Evolutionary conservation across 1,140 invertebrate genomes (phyloP).

Genomic region (Brachionus manjavacas): DNA sequence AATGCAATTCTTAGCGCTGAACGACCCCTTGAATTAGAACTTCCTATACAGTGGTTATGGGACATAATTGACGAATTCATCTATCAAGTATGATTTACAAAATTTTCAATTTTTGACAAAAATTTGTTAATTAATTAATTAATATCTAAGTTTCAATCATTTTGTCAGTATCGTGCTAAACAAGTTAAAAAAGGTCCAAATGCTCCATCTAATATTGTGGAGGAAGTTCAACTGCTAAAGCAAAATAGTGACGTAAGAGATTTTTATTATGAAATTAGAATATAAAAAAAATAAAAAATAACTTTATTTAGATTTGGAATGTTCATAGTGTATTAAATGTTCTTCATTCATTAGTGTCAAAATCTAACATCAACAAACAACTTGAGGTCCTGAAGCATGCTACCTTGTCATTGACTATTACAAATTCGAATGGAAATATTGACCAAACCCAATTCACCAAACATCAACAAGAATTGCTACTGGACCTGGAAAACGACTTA

Average conservation of each 20-base stretch:
- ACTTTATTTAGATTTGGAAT: conserved; percentile 73
- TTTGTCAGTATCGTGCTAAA: conserved; percentile 82
- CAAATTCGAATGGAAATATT: not conserved
- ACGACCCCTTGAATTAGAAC: conserved; percentile 79
- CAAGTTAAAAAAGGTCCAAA: conserved; percentile 68
- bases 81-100: conserved; percentile 59
- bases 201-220: conserved; percentile 59
- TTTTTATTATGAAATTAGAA: not conserved
- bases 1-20: conserved; percentile 86
- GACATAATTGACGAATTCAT: conserved; percentile 93
- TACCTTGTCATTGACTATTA: conserved; percentile 16
- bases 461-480: conserved; percentile 23
- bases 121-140: too few species aligned
- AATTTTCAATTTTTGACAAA: not conserved
- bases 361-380: conserved; percentile 96
- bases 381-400: conserved; percentile 69
- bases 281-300: not conserved
- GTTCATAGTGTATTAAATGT: conserved; percentile 96
- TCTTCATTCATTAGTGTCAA: conserved; percentile 91
- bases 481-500: conserved; percentile 66
- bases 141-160: conserved; percentile 75
- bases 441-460: conserved; percentile 24
- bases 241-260: conserved; percentile 46
- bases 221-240: conserved; percentile 54
- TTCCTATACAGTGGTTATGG: conserved; percentile 99